Base-by-base conservation (phyloP, 2,888 invertebrate species). In the Drosophila yooni region DNA sequence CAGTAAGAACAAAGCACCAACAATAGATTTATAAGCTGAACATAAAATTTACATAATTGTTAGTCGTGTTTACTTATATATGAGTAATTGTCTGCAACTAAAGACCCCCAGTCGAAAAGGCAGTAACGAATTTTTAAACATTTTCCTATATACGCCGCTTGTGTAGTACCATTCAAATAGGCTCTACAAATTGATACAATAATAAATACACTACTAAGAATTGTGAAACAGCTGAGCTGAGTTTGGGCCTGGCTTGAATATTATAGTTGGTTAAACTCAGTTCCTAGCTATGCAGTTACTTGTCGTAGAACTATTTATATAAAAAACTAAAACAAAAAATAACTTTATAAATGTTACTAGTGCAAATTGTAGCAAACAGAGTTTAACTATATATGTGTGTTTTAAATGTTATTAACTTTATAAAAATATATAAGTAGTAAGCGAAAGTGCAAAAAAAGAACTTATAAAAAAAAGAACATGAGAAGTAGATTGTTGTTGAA, bases 1-100 rank as follows among this genome's bases (percentile, higher is more conserved):
- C 86, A 88, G 91, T 91, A 91, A 91, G 91, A 92, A 83, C 88
- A 88, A 92, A 92, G 91, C 91, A 91, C 91, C 91, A 91, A 92
- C 89, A 90, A 89, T 91, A 91, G 81, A 82, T 75, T 71, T 82
- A 70, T 91, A 90, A 90, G 90, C 80, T 69, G 70, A 79, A 69
- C 62, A 69, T 69, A 63, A 69, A 54, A 70, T 75, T 84, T 73
- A 67, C 67, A 34, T 68, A 73, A 74, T 69, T 72, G 66, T 73
- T 82, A 81, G 79, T 73, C 65, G 74, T 77, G 64, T 74, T 65
- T 78, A 51, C 67, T n/a, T 40, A 27, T 29, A 29, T 27, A 51
- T 51, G 66, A 68, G 58, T 68, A 53, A 56, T 57, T 68, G 43
- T 73, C 51, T 38, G 52, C 40, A 60, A 46, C 70, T 63, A 46